Percentiles rank a stretch among this genome's conserved stretches.
Evolutionary conservation across 2,113 vertebrate species (phyloP).

Genomic region (Labeo catla): DNA sequence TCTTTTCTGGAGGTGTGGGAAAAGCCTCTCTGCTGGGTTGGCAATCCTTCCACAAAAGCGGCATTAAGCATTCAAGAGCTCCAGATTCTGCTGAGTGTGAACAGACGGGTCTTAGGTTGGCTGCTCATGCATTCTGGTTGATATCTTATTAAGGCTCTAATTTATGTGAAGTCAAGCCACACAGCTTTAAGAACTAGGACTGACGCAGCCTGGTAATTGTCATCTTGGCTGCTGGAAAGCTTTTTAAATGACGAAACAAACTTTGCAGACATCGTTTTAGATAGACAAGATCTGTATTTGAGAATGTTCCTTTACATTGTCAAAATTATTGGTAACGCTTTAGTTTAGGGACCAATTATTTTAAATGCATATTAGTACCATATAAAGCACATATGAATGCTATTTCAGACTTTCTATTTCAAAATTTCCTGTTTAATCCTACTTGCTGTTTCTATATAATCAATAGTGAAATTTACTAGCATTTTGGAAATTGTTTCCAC

Average conservation of each 20-base stretch:
- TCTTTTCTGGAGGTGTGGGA: slow-evolving; percentile 5
- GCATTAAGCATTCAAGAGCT: slow-evolving; percentile 33
- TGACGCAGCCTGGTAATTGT: neutral
- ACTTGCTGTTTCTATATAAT: too few relatives aligned
- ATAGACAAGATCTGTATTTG: neutral
- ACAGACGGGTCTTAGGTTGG: slow-evolving; percentile 9
- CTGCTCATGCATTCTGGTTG: slow-evolving; percentile 29
- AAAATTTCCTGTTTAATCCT: too few relatives aligned
- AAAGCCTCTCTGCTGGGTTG: slow-evolving; percentile 6
- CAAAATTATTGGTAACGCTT: too few relatives aligned
- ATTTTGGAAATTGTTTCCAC: too few relatives aligned
- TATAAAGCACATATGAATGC: too few relatives aligned
- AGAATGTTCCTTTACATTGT: neutral
- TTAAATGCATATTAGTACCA: too few relatives aligned
- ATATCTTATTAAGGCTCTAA: slow-evolving; percentile 36
- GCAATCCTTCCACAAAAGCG: slow-evolving; percentile 35
- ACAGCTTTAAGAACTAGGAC: neutral
- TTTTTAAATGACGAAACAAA: neutral
- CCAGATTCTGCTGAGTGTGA: slow-evolving; percentile 34
- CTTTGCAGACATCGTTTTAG: neutral
- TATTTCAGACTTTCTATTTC: too few relatives aligned
- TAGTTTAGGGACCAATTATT: too few relatives aligned
- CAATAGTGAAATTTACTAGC: too few relatives aligned
- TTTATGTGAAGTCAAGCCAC: slow-evolving; percentile 33
- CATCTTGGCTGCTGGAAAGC: neutral